Base-by-base conservation (phyloP, 2,113 vertebrate genomes). In the Epinephelus cyanopodus region DNA sequence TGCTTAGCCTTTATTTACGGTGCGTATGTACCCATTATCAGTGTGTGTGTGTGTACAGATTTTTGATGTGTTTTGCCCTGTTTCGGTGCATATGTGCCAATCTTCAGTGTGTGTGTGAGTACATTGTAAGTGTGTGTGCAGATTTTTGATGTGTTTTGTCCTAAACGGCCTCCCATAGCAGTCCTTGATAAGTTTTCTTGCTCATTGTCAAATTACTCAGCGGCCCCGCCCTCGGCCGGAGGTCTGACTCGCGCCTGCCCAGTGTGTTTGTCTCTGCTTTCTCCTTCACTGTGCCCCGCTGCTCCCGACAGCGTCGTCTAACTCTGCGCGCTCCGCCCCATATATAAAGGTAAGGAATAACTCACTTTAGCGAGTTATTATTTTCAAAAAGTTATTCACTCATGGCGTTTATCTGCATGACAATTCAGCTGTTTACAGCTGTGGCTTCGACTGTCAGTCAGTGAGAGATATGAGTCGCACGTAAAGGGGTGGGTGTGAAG, bases 251-350 rank as follows among this genome's bases (percentile, higher is more conserved):
- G 90, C 94, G 93, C 94, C 12, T 92, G 94, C 93, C 12, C 92
- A 84, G 83, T 89, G 0, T 2, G 74, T 33, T 18, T 8, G 65
- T 50, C 65, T 70, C 74, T 21, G 79, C 70, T 92, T 82, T 94
- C 92, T 90, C 90, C 94, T 95, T 95, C 93, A 92, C 83, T 29
- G 88, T 89, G 89, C n/a, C 74, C 92, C 83, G 81, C 80, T 87
- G 86, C 86, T 73, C 47, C n/a, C 25, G 83, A 48, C 79, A 58
- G 75, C 69, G 27, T 25, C 45, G 67, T 17, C 25, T 68, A 68
- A 83, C 68, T 82, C 75, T 27, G 79, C 77, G 73, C 70, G 67
- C 81, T 82, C 79, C 82, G 56, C 37, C 53, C 52, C 53, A 7
- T 1, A 64, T 63, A 77, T 58, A 85, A 86, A 93, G 94, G 94